These are phyloP conservation scores for Glaucidium brasilianum DNA, from an alignment of 2,113 vertebrate genomes.

Conservation along the genomic window DNA sequence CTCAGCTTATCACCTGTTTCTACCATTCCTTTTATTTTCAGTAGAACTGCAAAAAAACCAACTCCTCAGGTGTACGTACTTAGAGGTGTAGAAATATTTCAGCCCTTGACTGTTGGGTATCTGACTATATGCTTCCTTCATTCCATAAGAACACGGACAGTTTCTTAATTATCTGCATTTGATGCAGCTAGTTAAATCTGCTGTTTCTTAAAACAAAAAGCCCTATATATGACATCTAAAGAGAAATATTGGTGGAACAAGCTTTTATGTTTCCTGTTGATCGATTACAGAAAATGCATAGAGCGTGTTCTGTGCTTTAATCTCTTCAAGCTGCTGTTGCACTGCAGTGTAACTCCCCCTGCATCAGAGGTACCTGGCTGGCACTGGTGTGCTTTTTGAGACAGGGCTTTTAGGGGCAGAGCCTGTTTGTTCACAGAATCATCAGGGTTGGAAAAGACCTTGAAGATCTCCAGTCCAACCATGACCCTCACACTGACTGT, in stretches of 20 bases:
- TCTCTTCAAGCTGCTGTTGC: neutral
- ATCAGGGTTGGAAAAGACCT: no score
- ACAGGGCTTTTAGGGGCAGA: neutral
- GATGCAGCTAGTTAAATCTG: neutral
- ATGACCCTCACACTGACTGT: no score
- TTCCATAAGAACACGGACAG: neutral
- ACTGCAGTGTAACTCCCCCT: fast-evolving
- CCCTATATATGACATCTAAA: neutral
- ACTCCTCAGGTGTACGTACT: neutral
- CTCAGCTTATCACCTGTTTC: neutral
- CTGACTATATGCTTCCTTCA: neutral
- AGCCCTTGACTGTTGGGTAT: neutral
- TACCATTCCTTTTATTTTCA: neutral
- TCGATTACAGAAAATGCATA: neutral
- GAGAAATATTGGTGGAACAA: neutral
- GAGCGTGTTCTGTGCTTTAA: neutral
- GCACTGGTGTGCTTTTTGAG: neutral
- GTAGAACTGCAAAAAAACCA: neutral
- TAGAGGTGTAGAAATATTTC: neutral
- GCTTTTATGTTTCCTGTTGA: neutral
- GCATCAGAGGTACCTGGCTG: neutral
- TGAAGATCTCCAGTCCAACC: no score
- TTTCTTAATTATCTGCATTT: neutral
- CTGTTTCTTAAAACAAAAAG: neutral
- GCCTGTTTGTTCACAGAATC: no score